Evolutionary conservation across 1,140 invertebrate species (phyloP).

Genomic region (Drosophila bocki): DNA sequence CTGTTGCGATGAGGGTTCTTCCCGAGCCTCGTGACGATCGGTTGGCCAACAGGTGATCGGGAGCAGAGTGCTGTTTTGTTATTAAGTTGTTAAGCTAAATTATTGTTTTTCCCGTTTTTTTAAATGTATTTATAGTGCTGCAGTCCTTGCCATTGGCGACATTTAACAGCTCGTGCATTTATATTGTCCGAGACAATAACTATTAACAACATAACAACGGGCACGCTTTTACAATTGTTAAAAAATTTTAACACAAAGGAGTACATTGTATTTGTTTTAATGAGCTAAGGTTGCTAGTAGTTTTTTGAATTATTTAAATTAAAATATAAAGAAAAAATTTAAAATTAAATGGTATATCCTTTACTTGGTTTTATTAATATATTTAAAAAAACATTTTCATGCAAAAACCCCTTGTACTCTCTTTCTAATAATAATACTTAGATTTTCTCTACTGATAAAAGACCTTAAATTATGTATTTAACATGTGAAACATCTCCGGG

Average conservation of each 20-base stretch:
- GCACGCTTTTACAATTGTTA: conserved; percentile 28
- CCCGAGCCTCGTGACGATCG: conserved; percentile 24
- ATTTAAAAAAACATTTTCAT: not conserved
- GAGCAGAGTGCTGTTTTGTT: conserved; percentile 58
- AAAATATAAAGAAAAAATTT: too few relatives aligned
- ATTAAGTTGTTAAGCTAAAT: conserved; percentile 82
- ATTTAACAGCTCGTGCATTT: conserved; percentile 76
- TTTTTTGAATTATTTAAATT: not conserved
- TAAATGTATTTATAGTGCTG: conserved; percentile 26
- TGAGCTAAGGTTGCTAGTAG: too few relatives aligned
- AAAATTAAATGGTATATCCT: too few relatives aligned
- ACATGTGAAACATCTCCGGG: conserved; percentile 8
- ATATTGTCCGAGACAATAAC: conserved; percentile 56
- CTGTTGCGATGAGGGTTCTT: conserved; percentile 44
- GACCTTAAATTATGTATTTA: conserved; percentile 1
- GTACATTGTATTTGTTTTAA: not conserved
- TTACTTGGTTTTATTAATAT: not conserved
- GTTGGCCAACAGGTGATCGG: conserved; percentile 48
- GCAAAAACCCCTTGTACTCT: not conserved
- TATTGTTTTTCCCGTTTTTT: conserved; percentile 57
- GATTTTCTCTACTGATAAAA: not conserved
- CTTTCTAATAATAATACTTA: not conserved
- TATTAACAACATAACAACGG: conserved; percentile 25
- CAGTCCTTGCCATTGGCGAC: conserved; percentile 49
- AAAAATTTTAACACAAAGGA: conserved; percentile 21